phyloP scores from a whole-genome alignment of 1,140 invertebrate genomes.

The Apis cerana region DNA sequence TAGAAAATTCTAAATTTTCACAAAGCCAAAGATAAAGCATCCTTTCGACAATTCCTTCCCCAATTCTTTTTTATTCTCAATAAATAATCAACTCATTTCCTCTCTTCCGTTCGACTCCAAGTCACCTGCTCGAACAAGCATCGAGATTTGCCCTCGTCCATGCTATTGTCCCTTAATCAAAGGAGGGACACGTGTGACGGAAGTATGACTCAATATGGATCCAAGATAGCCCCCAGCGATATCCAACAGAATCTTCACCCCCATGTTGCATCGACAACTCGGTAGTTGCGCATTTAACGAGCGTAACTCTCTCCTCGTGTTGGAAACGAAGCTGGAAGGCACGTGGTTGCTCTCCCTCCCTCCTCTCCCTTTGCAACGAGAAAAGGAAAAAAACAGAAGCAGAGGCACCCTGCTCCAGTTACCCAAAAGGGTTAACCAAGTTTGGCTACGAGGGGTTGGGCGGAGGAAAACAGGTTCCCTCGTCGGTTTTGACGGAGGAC shows the following conservation, averaged over 20 bases:
- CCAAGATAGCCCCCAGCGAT: conserved; percentile 15
- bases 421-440: conserved; percentile 38
- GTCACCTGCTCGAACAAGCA: no score
- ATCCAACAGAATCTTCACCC: neutral
- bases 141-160: no score
- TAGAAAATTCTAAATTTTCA: neutral
- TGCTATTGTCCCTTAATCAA: conserved; percentile 20
- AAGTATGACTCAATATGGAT: conserved; percentile 25
- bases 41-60: conserved; percentile 18
- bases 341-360: neutral
- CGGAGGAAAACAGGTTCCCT: conserved; percentile 22
- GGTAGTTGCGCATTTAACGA: neutral
- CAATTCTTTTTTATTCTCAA: no score
- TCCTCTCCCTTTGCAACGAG: neutral
- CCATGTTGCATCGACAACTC: no score
- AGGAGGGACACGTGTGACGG: conserved; percentile 28
- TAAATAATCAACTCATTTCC: no score
- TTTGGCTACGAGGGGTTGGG: neutral
- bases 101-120: no score
- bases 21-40: neutral
- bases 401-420: conserved; percentile 15
- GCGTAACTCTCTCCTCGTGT: neutral
- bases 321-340: conserved; percentile 20
- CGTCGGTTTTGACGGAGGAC: conserved; percentile 25
- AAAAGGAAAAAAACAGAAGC: neutral